Percentiles rank a stretch among this genome's conserved stretches.
These are phyloP conservation scores for Notarius quadriscutis DNA, from an alignment of 2,113 vertebrate genomes.

Conservation along the genomic window DNA sequence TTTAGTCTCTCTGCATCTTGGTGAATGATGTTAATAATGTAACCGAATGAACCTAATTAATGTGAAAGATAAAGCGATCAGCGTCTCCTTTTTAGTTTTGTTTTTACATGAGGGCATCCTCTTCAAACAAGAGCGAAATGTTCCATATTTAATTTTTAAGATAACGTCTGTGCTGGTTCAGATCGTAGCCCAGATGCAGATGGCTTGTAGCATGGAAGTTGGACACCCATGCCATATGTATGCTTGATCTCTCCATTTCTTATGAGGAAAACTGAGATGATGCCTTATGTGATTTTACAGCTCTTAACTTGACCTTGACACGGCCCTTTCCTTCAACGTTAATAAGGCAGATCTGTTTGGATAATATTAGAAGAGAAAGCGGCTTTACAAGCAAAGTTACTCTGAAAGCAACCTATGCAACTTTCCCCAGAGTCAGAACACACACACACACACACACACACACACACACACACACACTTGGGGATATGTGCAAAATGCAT, in stretches of 20 bases:
- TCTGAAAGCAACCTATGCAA: not conserved
- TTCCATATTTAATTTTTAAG: not conserved
- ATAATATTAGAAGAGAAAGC: not conserved
- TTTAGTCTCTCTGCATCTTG: not conserved
- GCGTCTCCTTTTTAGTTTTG: not conserved
- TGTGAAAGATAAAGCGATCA: not conserved
- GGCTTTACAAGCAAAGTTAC: not conserved
- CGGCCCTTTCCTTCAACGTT: not conserved
- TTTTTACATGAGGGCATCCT: not conserved
- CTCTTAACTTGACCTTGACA: not conserved
- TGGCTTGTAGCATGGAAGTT: not conserved
- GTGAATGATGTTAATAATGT: not conserved
- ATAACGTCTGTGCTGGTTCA: not conserved
- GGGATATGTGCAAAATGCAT: not conserved
- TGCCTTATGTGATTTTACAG: not conserved
- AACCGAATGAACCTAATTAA: not conserved
- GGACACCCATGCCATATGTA: not conserved
- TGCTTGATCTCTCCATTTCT: not conserved
- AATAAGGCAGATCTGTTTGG: constrained; percentile 27
- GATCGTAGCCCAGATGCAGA: not conserved
- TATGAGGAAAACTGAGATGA: not conserved
- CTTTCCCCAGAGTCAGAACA: not conserved
- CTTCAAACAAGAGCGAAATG: not conserved
- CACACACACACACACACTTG: not conserved
- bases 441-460: not conserved